phyloP scores from a whole-genome alignment of 2,888 invertebrate species.

The Xanthia icteritia region DNA sequence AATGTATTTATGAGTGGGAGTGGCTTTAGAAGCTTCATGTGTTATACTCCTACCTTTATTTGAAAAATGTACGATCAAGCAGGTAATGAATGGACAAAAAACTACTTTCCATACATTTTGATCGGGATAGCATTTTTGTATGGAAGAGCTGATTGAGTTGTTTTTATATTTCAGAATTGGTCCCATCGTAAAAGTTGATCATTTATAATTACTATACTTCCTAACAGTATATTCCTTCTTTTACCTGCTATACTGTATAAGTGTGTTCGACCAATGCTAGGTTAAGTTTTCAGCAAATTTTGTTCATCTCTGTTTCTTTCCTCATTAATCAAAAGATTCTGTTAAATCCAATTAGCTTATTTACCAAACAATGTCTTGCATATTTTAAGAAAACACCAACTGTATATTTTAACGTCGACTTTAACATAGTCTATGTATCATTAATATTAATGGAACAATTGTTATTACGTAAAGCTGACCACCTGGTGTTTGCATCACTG shows the following conservation, averaged over 20 bases:
- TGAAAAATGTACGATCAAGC: neutral
- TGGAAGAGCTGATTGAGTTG: neutral
- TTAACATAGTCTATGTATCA: constrained; percentile 41
- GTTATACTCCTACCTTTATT: neutral
- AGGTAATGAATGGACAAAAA: neutral
- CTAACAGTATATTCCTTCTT: neutral
- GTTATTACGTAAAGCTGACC: constrained; percentile 78
- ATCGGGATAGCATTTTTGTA: neutral
- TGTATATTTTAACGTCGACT: constrained; percentile 36
- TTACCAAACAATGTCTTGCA: constrained; percentile 17
- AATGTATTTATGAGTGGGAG: constrained; percentile 1
- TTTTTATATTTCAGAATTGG: neutral
- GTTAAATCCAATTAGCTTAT: constrained; percentile 19
- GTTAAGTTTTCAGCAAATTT: neutral
- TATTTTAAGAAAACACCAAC: constrained; percentile 35
- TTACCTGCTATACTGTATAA: too few relatives aligned
- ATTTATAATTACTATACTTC: neutral
- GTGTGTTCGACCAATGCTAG: neutral
- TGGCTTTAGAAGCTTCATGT: neutral
- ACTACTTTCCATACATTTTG: neutral
- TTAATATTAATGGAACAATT: constrained; percentile 80
- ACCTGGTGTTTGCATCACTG: constrained; percentile 81
- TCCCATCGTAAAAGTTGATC: neutral
- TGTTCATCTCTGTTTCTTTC: neutral
- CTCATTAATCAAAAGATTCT: constrained; percentile 17